A percentile compares a stretch with the other conserved stretches of the same genome.
Evolutionary conservation across 2,888 invertebrate species (phyloP).

Genomic region (Coremacera marginata): DNA sequence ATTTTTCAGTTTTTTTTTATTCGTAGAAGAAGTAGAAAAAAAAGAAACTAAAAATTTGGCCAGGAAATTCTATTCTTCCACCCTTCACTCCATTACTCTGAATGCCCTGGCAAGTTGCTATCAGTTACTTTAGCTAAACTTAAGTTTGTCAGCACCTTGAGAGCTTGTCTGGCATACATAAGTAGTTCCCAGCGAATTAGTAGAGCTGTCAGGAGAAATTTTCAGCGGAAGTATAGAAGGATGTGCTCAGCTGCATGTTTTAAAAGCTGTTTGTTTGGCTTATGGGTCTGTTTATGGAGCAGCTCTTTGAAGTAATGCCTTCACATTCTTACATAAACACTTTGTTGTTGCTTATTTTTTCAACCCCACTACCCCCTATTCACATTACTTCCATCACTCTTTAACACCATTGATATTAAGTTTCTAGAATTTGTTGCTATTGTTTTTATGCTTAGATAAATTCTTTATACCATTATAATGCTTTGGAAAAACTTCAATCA

Average conservation of each 20-base stretch:
- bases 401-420: not conserved
- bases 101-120: not conserved
- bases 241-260: not conserved
- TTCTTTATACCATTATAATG: no score
- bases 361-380: not conserved
- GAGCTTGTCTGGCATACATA: constrained; percentile 22
- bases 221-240: not conserved
- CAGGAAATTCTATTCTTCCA: no score
- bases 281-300: not conserved
- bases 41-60: not conserved
- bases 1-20: no score
- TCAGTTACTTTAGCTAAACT: not conserved
- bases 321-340: no score
- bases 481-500: no score
- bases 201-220: constrained; percentile 13
- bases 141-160: constrained; percentile 11
- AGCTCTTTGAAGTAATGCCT: no score
- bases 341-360: no score
- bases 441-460: no score
- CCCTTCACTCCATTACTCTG: no score
- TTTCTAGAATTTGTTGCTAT: no score
- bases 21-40: not conserved
- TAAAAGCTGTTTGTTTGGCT: not conserved
- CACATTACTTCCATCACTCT: not conserved
- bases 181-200: constrained; percentile 20